phyloP scores from a whole-genome alignment of 2,797 vertebrate genomes.

The Pipistrellus pygmaeus region DNA sequence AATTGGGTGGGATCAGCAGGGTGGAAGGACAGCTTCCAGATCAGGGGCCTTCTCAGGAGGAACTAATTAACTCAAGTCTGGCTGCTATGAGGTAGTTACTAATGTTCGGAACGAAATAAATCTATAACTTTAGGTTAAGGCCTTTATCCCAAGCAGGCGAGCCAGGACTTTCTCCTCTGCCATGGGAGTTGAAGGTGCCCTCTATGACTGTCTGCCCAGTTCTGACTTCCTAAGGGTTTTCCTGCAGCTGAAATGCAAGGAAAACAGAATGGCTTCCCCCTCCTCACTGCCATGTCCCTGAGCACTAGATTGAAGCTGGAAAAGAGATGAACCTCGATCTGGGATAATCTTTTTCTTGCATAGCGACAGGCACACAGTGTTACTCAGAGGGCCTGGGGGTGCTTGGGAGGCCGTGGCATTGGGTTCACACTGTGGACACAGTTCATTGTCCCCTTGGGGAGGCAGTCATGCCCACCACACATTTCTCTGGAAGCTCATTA shows the following conservation, averaged over 20 bases:
- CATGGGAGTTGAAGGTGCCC: not conserved
- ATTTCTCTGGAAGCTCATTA: not conserved
- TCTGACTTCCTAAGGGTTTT: conserved; percentile 14
- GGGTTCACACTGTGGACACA: not conserved
- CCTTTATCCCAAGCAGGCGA: not conserved
- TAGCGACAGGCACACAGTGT: not conserved
- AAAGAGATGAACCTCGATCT: not conserved
- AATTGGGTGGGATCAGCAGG: not conserved
- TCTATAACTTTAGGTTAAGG: conserved; percentile 14
- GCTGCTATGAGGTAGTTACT: not conserved
- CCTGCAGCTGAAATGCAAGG: conserved; percentile 27
- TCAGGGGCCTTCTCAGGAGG: not conserved
- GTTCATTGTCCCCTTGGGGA: accelerated
- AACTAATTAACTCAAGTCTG: not conserved
- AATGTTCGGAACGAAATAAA: not conserved
- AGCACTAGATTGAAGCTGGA: not conserved
- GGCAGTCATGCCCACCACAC: not conserved
- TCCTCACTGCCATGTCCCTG: not conserved
- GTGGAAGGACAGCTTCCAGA: not conserved
- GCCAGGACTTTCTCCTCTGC: not conserved
- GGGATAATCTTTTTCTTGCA: conserved; percentile 51
- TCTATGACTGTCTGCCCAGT: not conserved
- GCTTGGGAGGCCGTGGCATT: not conserved
- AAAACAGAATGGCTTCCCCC: conserved; percentile 29
- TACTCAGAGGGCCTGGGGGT: not conserved